Conservation (phyloP, 2,797 vertebrate species). For the Anas georgica region DNA sequence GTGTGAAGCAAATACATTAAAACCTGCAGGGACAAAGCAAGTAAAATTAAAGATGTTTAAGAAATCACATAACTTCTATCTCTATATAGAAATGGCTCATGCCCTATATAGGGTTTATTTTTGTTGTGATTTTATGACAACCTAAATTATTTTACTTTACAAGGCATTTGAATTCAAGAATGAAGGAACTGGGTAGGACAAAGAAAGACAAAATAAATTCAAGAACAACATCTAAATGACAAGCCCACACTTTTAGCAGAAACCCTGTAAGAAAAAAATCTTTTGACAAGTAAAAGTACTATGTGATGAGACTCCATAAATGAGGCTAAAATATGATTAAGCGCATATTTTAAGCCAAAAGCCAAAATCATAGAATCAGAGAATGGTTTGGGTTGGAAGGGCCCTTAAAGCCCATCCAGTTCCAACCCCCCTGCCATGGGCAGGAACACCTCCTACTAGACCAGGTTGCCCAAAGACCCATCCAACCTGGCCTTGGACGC, state of each 20-base stretch:
- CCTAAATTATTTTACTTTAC: background rate
- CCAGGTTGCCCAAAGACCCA: no score
- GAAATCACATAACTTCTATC: background rate
- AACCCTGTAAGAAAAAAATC: background rate
- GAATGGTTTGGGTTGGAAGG: no score
- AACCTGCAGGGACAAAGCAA: conserved; percentile 6
- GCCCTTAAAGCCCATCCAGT: no score
- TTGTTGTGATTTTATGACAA: background rate
- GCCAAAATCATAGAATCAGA: background rate
- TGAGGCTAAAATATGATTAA: background rate
- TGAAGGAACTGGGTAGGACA: background rate
- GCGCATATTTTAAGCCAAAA: background rate
- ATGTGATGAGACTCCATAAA: background rate
- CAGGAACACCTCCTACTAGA: no score
- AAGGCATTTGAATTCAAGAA: background rate
- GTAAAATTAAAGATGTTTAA: conserved; percentile 15
- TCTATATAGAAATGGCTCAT: background rate
- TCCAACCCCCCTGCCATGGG: no score
- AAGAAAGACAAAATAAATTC: background rate
- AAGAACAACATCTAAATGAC: background rate
- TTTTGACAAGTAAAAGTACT: background rate
- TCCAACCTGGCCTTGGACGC: no score
- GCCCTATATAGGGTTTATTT: background rate
- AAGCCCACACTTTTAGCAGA: background rate
- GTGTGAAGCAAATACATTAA: background rate